A percentile compares a stretch with the other conserved stretches of the same genome.
These are phyloP conservation scores for Puntigrus tetrazona DNA, from an alignment of 2,113 vertebrate species.

Conservation along the genomic window DNA sequence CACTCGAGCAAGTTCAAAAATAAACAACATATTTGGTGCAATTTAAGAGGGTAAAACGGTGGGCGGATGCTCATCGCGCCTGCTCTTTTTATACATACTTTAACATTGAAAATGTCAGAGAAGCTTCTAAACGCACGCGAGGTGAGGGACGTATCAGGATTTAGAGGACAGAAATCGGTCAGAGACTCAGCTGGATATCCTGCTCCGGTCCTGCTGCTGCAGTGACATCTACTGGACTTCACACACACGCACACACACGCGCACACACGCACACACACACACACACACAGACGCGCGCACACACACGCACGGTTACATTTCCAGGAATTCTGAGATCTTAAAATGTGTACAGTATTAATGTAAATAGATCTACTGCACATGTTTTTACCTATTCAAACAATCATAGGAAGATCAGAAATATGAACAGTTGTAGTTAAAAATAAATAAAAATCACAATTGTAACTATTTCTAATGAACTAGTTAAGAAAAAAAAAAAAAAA, in stretches of 20 bases:
- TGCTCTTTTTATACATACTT: background rate
- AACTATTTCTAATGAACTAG: too few species aligned
- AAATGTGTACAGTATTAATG: background rate
- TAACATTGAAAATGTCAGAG: background rate
- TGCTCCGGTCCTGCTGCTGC: slow-evolving; percentile 65
- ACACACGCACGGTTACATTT: background rate
- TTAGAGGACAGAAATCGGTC: slow-evolving; percentile 50
- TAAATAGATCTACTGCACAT: background rate
- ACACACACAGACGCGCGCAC: slow-evolving; percentile 27
- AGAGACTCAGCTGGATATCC: slow-evolving; percentile 61
- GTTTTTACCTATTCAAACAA: background rate
- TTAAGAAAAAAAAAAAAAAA: too few species aligned
- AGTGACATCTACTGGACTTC: slow-evolving; percentile 79
- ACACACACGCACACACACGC: slow-evolving; percentile 23
- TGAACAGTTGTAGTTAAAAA: too few species aligned
- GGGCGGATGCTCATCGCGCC: background rate
- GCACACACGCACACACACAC: background rate
- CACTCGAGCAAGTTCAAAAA: slow-evolving; percentile 29
- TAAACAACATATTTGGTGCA: slow-evolving; percentile 25
- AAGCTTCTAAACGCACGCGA: background rate
- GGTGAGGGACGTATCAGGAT: background rate
- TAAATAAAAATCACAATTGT: too few species aligned
- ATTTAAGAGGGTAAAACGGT: slow-evolving; percentile 12
- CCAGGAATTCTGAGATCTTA: background rate
- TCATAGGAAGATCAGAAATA: too few species aligned